These are phyloP conservation scores for Lasioglossum morio DNA, from an alignment of 2,888 invertebrate species.

Conservation along the genomic window DNA sequence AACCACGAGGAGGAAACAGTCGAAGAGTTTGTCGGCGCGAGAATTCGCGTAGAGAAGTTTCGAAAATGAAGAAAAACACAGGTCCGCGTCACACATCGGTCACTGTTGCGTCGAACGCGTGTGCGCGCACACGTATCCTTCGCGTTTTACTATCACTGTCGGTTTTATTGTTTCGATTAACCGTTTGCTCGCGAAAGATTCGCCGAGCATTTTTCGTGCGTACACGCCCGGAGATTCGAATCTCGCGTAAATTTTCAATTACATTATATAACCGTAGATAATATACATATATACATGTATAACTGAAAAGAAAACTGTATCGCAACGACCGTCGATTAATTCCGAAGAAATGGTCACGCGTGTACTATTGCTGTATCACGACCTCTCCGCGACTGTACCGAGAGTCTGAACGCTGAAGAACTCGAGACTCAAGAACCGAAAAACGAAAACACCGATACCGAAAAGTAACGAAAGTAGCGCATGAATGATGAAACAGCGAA, in stretches of 20 bases:
- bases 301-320: background rate
- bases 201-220: background rate
- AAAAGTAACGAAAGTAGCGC: background rate
- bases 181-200: constrained; percentile 17
- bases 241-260: background rate
- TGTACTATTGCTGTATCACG: background rate
- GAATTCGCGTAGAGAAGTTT: background rate
- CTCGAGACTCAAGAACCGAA: background rate
- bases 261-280: background rate
- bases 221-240: background rate
- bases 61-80: background rate
- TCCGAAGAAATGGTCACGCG: background rate
- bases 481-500: background rate
- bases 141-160: background rate
- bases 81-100: background rate
- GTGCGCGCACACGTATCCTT: background rate
- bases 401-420: background rate
- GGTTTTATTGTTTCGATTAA: constrained; percentile 22
- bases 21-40: background rate
- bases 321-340: background rate
- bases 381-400: background rate
- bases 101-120: constrained; percentile 12
- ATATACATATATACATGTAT: no score
- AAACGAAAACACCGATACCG: constrained; percentile 4
- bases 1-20: background rate